These are phyloP conservation scores for Alectura lathami DNA, from an alignment of 2,113 vertebrate genomes.

Conservation along the genomic window DNA sequence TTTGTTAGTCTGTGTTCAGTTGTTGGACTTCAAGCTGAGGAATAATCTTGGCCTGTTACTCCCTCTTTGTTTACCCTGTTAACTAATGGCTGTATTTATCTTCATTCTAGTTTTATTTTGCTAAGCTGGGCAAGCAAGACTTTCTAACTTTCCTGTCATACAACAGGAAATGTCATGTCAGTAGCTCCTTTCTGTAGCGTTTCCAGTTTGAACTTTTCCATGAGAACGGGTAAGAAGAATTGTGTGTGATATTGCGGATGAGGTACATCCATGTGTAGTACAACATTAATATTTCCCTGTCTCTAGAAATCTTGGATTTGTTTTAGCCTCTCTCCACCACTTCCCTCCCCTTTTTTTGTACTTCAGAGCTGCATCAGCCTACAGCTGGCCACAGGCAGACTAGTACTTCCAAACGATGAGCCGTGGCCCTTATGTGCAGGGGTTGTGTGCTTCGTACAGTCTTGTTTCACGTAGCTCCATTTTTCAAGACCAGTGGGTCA, in stretches of 20 bases:
- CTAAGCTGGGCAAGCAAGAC: not conserved
- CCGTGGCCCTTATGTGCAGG: not conserved
- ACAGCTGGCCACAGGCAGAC: not conserved
- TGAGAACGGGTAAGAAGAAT: not conserved
- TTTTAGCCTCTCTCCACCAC: not conserved
- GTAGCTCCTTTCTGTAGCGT: not conserved
- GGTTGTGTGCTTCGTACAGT: not conserved
- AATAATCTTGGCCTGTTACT: not conserved
- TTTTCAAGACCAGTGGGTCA: not conserved
- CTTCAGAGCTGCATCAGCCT: not conserved
- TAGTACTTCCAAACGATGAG: not conserved
- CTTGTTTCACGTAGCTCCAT: not conserved
- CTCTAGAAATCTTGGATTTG: not conserved
- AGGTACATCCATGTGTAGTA: not conserved
- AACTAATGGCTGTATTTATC: not conserved
- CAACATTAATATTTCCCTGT: not conserved
- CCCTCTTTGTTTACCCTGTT: not conserved
- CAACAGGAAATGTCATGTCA: not conserved
- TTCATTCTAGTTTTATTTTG: not conserved
- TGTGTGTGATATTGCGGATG: not conserved
- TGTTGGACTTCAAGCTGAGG: not conserved
- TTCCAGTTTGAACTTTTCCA: not conserved
- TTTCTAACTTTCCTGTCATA: not conserved
- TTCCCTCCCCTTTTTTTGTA: not conserved
- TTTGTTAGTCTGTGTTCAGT: not conserved